Conservation (phyloP, 2,113 vertebrate species). For the Crotalus tigris region DNA sequence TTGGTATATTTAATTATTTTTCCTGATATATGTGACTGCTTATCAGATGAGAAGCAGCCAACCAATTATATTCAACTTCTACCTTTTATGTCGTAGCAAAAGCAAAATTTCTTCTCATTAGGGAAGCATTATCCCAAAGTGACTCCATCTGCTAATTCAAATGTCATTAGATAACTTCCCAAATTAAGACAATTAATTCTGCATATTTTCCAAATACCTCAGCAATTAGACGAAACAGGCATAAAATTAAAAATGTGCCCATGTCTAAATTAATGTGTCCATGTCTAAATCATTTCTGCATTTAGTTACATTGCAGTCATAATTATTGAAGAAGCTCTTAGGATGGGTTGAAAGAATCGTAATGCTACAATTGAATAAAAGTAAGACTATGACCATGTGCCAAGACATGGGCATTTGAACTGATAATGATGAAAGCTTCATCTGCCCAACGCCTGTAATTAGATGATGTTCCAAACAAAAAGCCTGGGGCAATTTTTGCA, state of each 20-base stretch:
- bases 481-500: not conserved
- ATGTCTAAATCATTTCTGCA: not conserved
- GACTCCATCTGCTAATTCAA: constrained; percentile 28
- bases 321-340: not conserved
- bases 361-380: not conserved
- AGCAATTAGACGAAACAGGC: constrained; percentile 15
- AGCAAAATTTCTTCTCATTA: constrained; percentile 11
- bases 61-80: not conserved
- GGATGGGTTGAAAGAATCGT: not conserved
- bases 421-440: not conserved
- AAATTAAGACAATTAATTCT: constrained; percentile 30
- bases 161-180: constrained; percentile 25
- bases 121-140: constrained; percentile 1
- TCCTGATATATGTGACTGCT: not conserved
- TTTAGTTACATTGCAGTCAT: not conserved
- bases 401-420: not conserved
- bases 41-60: not conserved
- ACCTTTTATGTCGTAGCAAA: not conserved
- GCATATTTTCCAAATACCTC: constrained; percentile 29
- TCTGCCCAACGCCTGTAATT: not conserved
- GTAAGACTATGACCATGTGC: not conserved
- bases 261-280: constrained; percentile 5
- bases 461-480: not conserved
- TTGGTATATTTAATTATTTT: not conserved
- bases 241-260: constrained; percentile 10